Evolutionary conservation across 2,888 invertebrate genomes (phyloP).

Genomic region (Ectropis crepuscularia): DNA sequence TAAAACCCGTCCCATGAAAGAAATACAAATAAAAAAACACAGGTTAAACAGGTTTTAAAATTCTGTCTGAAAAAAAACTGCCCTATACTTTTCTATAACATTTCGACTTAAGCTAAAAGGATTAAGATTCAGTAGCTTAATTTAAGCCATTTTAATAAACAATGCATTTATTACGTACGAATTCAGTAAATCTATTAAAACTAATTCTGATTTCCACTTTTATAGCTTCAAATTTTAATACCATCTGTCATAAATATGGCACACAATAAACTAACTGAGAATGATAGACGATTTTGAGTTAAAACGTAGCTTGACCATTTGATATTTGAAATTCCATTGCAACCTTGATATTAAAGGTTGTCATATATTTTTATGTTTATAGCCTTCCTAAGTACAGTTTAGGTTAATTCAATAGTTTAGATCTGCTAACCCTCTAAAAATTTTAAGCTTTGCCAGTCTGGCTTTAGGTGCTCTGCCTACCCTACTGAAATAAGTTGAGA

Average conservation of each 20-base stretch:
- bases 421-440: no score
- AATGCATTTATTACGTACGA: not conserved
- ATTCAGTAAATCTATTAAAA: not conserved
- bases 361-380: no score
- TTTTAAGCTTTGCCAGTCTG: no score
- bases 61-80: no score
- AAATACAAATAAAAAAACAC: no score
- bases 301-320: not conserved
- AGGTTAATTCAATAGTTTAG: no score
- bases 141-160: not conserved
- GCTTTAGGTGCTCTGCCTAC: no score
- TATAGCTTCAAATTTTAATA: conserved; percentile 12
- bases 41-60: no score
- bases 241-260: conserved; percentile 7
- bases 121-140: not conserved
- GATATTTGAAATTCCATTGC: not conserved
- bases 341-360: no score
- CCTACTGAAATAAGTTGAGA: no score
- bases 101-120: conserved; percentile 1
- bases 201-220: not conserved
- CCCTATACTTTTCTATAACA: not conserved
- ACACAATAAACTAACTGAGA: conserved; percentile 11
- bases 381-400: no score
- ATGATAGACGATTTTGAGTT: not conserved
- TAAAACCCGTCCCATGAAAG: no score